Evolutionary conservation across 2,888 invertebrate species (phyloP).

Genomic region (Machimus atricapillus): DNA sequence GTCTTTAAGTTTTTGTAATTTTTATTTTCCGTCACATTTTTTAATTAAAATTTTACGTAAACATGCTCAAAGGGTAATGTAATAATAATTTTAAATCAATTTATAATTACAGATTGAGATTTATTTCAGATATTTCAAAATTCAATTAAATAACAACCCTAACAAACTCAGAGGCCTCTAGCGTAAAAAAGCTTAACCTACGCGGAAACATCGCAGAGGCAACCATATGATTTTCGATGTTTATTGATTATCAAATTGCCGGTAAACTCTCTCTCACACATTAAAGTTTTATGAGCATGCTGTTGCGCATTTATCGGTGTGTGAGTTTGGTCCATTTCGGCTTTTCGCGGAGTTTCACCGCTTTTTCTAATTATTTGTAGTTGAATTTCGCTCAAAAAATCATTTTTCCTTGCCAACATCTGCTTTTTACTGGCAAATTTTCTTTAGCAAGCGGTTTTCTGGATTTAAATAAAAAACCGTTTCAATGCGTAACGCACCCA

Average conservation of each 20-base stretch:
- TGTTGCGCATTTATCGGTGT: background rate
- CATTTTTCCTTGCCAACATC: background rate
- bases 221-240: background rate
- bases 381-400: background rate
- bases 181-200: background rate
- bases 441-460: background rate
- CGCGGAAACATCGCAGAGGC: background rate
- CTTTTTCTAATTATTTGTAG: background rate
- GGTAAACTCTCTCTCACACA: background rate
- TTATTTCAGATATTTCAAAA: background rate
- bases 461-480: slow-evolving; percentile 8
- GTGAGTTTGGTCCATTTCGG: background rate
- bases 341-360: background rate
- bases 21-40: too few species aligned
- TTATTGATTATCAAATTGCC: slow-evolving; percentile 7
- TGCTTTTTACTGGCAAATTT: background rate
- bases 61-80: too few species aligned
- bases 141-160: background rate
- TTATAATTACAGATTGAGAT: too few species aligned
- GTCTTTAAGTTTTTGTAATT: too few species aligned
- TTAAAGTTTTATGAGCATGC: background rate
- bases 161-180: background rate
- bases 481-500: slow-evolving; percentile 15
- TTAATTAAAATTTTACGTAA: too few species aligned
- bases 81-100: too few species aligned